phyloP scores from a whole-genome alignment of 2,888 invertebrate genomes.

The Camptogramma bilineatum region DNA sequence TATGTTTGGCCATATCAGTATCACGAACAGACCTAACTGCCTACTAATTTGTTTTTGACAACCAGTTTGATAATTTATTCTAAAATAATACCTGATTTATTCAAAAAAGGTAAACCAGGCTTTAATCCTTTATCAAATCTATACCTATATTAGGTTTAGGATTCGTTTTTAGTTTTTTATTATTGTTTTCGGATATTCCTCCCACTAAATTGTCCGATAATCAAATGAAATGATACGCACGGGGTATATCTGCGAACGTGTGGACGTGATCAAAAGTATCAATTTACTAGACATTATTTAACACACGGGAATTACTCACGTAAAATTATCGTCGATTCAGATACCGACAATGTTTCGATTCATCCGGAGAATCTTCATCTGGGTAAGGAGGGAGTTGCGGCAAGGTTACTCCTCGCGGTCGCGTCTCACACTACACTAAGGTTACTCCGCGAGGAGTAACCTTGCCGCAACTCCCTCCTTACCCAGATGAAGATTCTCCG shows the following conservation, averaged over 20 bases:
- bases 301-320: too few species aligned
- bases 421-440: too few species aligned
- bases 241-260: conserved; percentile 27
- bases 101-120: neutral
- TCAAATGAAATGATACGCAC: conserved; percentile 21
- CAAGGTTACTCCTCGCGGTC: too few species aligned
- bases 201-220: conserved; percentile 19
- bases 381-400: too few species aligned
- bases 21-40: conserved; percentile 39
- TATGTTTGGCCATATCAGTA: conserved; percentile 47
- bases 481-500: too few species aligned
- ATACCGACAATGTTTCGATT: too few species aligned
- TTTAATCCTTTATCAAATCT: conserved; percentile 1
- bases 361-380: too few species aligned
- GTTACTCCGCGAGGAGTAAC: too few species aligned
- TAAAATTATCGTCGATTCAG: too few species aligned
- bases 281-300: too few species aligned
- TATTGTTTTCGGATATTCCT: conserved; percentile 1
- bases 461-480: too few species aligned
- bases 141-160: conserved; percentile 4
- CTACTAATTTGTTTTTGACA: conserved; percentile 40
- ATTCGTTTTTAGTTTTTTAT: neutral
- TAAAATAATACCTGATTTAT: neutral
- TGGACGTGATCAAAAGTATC: conserved; percentile 43
- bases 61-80: conserved; percentile 15